phyloP scores from a whole-genome alignment of 2,113 vertebrate genomes.

The Pterocles orientalis region DNA sequence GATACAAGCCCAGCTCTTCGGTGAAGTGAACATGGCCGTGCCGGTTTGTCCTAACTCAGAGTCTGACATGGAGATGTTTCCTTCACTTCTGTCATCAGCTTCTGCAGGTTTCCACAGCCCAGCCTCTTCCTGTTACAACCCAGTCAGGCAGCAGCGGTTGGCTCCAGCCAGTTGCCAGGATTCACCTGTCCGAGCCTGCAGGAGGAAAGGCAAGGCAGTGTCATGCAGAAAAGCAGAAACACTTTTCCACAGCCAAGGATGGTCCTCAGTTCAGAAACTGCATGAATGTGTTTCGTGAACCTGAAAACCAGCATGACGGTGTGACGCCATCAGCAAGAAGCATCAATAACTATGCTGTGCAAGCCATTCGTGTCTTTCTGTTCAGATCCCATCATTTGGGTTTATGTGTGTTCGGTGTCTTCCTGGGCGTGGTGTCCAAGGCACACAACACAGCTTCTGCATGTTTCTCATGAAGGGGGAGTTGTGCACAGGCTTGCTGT shows the following conservation, averaged over 20 bases:
- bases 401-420: neutral
- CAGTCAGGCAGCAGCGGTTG: neutral
- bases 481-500: neutral
- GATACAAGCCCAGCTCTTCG: neutral
- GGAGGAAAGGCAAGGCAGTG: neutral
- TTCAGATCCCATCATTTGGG: neutral
- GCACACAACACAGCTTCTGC: rapidly evolving
- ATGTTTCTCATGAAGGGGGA: neutral
- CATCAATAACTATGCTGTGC: neutral
- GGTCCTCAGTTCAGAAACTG: neutral
- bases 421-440: neutral
- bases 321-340: neutral
- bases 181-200: neutral
- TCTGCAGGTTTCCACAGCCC: neutral
- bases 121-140: neutral
- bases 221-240: neutral
- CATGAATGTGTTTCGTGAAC: neutral
- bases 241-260: neutral
- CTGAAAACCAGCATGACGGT: neutral
- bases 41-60: neutral
- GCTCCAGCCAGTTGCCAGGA: neutral
- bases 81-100: neutral
- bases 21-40: rapidly evolving
- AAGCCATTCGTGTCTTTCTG: neutral
- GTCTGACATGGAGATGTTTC: neutral